phyloP scores from a whole-genome alignment of 2,113 vertebrate species.

The Caracal caracal region DNA sequence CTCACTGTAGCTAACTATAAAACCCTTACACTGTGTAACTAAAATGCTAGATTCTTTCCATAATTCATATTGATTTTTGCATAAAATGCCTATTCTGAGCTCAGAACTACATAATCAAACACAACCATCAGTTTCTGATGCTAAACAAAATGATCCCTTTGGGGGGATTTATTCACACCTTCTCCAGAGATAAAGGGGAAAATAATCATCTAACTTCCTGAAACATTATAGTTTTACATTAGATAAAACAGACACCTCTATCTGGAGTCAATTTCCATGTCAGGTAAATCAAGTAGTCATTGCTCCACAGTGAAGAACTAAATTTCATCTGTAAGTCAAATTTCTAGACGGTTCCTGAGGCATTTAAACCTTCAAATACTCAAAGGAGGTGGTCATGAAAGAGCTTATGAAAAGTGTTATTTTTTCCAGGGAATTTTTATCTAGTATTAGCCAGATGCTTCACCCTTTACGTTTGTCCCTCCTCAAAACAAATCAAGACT shows the following conservation, averaged over 20 bases:
- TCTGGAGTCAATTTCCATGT: conserved; percentile 64
- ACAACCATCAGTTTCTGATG: conserved; percentile 76
- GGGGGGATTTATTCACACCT: conserved; percentile 74
- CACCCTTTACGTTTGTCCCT: not conserved
- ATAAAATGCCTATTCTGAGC: conserved; percentile 81
- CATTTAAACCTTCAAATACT: conserved; percentile 24
- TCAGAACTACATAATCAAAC: conserved; percentile 79
- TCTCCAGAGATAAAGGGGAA: conserved; percentile 70
- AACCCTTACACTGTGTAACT: conserved; percentile 74
- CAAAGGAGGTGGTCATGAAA: not conserved
- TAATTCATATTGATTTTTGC: conserved; percentile 84
- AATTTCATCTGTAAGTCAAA: conserved; percentile 63
- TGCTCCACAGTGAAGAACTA: conserved; percentile 37
- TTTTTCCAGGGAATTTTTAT: conserved; percentile 42
- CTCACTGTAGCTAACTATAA: conserved; percentile 71
- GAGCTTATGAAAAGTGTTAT: not conserved
- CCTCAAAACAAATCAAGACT: not conserved
- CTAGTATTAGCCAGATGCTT: not conserved
- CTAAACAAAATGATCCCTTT: conserved; percentile 81
- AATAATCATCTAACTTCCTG: conserved; percentile 72
- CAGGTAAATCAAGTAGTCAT: conserved; percentile 70
- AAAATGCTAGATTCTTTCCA: conserved; percentile 79
- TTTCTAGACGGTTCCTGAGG: conserved; percentile 53
- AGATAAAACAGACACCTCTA: conserved; percentile 70
- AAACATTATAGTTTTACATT: conserved; percentile 68